These are phyloP conservation scores for Cheirogaleus medius DNA, from an alignment of 2,113 vertebrate genomes.

Conservation along the genomic window DNA sequence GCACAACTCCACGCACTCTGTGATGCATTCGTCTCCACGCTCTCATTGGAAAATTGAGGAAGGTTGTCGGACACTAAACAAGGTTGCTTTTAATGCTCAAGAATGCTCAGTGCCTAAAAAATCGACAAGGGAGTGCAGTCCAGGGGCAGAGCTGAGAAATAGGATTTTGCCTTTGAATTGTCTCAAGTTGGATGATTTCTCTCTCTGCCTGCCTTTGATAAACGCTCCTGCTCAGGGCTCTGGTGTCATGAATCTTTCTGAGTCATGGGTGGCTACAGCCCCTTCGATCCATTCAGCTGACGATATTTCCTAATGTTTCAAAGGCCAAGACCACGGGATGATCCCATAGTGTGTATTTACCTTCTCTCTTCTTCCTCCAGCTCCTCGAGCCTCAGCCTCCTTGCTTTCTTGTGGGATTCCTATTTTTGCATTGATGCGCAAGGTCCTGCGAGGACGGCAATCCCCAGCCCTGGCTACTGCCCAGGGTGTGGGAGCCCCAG, in stretches of 20 bases:
- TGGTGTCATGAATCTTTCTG: constrained; percentile 41
- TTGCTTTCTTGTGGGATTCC: background rate
- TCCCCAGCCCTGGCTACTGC: background rate
- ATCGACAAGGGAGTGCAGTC: fast-evolving
- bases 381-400: background rate
- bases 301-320: background rate
- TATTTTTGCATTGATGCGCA: background rate
- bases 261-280: background rate
- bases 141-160: background rate
- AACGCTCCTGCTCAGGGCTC: background rate
- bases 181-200: background rate
- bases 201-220: constrained; percentile 60
- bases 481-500: background rate
- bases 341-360: background rate
- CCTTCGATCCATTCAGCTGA: background rate
- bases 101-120: background rate
- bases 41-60: background rate
- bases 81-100: background rate
- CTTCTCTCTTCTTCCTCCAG: background rate
- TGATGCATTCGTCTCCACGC: fast-evolving
- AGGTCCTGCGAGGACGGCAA: background rate
- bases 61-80: background rate
- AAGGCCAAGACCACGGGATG: background rate
- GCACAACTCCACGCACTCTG: fast-evolving
- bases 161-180: constrained; percentile 16